Percentiles rank a stretch among this genome's conserved stretches.
phyloP scores from a whole-genome alignment of 2,113 vertebrate genomes.

The Microtus ochrogaster region DNA sequence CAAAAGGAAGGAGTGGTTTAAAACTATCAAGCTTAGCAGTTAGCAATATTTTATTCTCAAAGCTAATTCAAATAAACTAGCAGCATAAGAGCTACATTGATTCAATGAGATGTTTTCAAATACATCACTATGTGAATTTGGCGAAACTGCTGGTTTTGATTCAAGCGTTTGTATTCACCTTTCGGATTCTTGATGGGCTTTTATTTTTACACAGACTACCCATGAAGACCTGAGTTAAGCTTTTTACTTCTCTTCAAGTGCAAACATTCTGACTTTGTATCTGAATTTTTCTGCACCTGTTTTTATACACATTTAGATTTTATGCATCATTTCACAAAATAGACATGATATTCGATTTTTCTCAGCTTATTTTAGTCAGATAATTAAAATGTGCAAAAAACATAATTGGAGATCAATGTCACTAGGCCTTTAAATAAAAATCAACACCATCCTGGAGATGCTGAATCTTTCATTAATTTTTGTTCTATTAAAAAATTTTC shows the following conservation, averaged over 20 bases:
- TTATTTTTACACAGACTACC: background rate
- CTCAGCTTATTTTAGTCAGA: background rate
- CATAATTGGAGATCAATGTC: background rate
- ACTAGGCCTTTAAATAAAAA: background rate
- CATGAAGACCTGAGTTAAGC: background rate
- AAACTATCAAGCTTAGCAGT: background rate
- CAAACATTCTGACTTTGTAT: background rate
- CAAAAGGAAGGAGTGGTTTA: background rate
- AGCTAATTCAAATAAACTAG: conserved; percentile 26
- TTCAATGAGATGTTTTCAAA: background rate
- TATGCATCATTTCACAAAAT: background rate
- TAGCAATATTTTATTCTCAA: conserved; percentile 51
- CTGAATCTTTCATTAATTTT: background rate
- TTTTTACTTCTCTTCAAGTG: background rate
- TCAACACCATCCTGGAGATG: background rate
- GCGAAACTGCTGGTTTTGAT: background rate
- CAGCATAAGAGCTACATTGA: background rate
- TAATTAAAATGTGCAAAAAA: background rate
- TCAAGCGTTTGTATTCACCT: conserved; percentile 12
- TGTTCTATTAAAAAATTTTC: background rate
- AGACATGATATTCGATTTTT: background rate
- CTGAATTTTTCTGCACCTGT: background rate
- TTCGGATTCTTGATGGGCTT: background rate
- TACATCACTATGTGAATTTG: background rate
- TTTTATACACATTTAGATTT: conserved; percentile 4